phyloP scores from a whole-genome alignment of 2,797 vertebrate genomes.

The Sebastes taczanowskii region DNA sequence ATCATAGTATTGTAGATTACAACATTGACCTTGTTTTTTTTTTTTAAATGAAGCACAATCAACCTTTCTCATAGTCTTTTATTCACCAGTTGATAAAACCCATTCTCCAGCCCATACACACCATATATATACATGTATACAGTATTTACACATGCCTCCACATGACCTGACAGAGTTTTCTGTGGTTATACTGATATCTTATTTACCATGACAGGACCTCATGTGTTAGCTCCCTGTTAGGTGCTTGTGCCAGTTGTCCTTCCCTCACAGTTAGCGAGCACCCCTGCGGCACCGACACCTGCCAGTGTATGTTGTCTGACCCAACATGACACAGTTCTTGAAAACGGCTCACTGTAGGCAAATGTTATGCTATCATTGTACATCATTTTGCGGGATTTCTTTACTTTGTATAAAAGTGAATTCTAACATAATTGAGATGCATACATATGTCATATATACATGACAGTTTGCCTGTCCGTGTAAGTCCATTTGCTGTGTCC shows the following conservation, averaged over 20 bases:
- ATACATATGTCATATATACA: background rate
- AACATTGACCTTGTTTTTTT: background rate
- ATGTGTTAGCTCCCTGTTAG: constrained; percentile 69
- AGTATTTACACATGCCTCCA: constrained; percentile 20
- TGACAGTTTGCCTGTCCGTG: background rate
- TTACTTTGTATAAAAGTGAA: background rate
- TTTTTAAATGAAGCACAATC: background rate
- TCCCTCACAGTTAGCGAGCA: constrained; percentile 58
- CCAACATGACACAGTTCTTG: constrained; percentile 35
- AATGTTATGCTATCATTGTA: background rate
- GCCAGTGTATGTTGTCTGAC: constrained; percentile 64
- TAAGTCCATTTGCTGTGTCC: constrained; percentile 41
- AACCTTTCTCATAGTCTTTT: background rate
- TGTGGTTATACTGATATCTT: constrained; percentile 62
- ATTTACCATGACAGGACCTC: constrained; percentile 75
- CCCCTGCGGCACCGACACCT: constrained; percentile 73
- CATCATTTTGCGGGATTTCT: background rate
- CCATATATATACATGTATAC: background rate
- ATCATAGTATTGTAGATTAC: background rate
- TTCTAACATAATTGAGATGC: background rate
- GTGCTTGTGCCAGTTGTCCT: constrained; percentile 72
- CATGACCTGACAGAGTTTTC: constrained; percentile 38
- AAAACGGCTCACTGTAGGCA: constrained; percentile 24
- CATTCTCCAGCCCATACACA: background rate
- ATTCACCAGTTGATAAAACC: background rate